Base-by-base conservation (phyloP, 2,888 invertebrate species). In the Amblyjoppa fuscipennis region DNA sequence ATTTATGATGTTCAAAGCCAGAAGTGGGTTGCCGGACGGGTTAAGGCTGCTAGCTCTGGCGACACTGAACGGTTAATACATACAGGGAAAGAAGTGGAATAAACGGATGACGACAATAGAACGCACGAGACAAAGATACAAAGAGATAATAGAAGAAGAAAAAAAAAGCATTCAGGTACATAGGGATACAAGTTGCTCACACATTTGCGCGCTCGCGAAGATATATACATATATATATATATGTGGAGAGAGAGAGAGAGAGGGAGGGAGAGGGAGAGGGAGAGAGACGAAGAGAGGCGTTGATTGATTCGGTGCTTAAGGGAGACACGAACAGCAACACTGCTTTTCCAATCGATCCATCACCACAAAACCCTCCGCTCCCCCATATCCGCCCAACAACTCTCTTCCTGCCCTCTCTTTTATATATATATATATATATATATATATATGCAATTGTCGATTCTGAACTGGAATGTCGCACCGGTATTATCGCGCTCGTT, bases 311-410 rank as follows among this genome's bases (percentile, higher is more conserved):
- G 38, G 38, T 38, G 38, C 38, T 87, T 86, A 85, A 71, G 78
- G 81, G 64, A 83, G 83, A 86, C 86, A 86, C 83, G 85, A 84
- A 83, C 82, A 81, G 85, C 84, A 84, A 87, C 80, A 86, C 81
- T 83, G 82, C 82, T 84, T 81, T 81, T 81, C 70, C 87, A 64
- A 88, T 88, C 83, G 84, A 87, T 88, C 88, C 76, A 87, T 87
- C 86, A 86, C 82, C 71, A 80, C 79, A 68, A 80, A 82, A 82
- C 71, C 71, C 73, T 31, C 51, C 79, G 69, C 66, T 64, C 6
- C 34, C n/a, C 61, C 38, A 41, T 34, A 59, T 28, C 25, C 74
- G 76, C 69, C 68, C 84, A 68, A 80, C 76, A 68, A 81, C 81
- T 71, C 82, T 51, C 78, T 68, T 73, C 61, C 78, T 76, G 34